Evolutionary conservation across 2,113 vertebrate genomes (phyloP), one percentile per base, ranked within the genome.

Genomic region (Hemiprocne comata): DNA sequence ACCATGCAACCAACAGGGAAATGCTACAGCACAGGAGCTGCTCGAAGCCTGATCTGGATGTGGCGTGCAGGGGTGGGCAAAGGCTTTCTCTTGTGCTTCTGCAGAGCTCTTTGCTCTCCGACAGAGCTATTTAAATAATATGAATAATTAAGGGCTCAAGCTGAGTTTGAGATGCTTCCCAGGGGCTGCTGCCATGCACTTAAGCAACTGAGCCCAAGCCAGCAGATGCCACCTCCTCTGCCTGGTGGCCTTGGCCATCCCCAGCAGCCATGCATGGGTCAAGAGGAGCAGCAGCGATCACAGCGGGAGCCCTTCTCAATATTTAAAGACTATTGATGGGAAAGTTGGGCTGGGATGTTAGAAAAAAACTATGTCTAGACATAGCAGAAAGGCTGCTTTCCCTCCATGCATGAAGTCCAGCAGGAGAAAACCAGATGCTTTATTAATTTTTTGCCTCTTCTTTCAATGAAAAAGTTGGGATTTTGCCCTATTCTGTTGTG

Each of bases 131-230:
- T 82, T 83, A 78, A 90, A 90, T 77, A 77, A 42, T 66, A 93
- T 94, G 29, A 95, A 96, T 96, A 92, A 95, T 96, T 94, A 25
- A 96, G 25, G 31, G 62, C 40, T 84, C 34, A 36, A 3, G 58
- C 79, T 60, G 85, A 65, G 46, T 6, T 3, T 2, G 81, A 67
- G 57, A 0, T 7, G 72, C 65, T 84, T 90, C 80, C 65, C 5
- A 4, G 58, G 62, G 36, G 33, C 34, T 58, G 86, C 55, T 1
- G 5, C 18, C 0, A 0, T 57, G 72, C 84, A 80, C 75, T 91
- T 93, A 86, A 86, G 81, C 57, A 34, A 38, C 67, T 65, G 79
- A 15, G 11, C 85, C 89, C 60, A 5, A 6, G 31, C 20, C 1
- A 6, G 82, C 89, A 81, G 87, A 31, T 91, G 84, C 74, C 91